Evolutionary conservation across 2,113 vertebrate species (phyloP).

Genomic region (Leiothrix lutea): DNA sequence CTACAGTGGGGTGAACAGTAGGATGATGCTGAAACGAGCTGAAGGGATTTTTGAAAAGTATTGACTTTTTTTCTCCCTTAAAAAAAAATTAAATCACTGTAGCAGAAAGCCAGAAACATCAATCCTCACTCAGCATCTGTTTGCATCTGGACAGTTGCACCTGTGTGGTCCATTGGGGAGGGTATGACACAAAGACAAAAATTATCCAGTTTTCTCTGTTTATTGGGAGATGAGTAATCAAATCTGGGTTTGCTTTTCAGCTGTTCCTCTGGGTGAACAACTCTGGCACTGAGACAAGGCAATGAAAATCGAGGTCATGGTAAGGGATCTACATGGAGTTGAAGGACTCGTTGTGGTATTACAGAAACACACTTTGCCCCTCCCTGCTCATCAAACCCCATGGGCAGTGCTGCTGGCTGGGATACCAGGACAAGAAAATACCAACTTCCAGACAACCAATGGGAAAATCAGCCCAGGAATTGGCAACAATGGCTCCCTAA

Average conservation of each 20-base stretch:
- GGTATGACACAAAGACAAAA: not conserved
- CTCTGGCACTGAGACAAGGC: not conserved
- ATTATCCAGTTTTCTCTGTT: not conserved
- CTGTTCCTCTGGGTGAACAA: not conserved
- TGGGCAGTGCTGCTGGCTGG: not conserved
- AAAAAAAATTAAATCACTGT: not conserved
- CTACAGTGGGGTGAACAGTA: not conserved
- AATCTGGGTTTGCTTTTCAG: not conserved
- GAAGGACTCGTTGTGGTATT: not conserved
- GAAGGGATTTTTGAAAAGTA: not conserved
- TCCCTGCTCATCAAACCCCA: rapidly evolving
- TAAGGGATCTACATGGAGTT: not conserved
- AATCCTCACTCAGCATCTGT: not conserved
- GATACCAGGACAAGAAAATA: not conserved
- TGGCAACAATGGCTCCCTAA: rapidly evolving
- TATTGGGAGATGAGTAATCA: not conserved
- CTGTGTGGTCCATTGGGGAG: not conserved
- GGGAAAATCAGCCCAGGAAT: not conserved
- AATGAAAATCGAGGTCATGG: not conserved
- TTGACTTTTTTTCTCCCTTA: not conserved
- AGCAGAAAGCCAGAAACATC: not conserved
- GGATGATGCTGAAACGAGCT: not conserved
- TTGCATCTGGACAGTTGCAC: not conserved
- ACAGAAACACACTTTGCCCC: rapidly evolving
- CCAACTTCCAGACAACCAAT: not conserved